Conservation (phyloP, 2,113 vertebrate species). For the Passerina amoena region DNA sequence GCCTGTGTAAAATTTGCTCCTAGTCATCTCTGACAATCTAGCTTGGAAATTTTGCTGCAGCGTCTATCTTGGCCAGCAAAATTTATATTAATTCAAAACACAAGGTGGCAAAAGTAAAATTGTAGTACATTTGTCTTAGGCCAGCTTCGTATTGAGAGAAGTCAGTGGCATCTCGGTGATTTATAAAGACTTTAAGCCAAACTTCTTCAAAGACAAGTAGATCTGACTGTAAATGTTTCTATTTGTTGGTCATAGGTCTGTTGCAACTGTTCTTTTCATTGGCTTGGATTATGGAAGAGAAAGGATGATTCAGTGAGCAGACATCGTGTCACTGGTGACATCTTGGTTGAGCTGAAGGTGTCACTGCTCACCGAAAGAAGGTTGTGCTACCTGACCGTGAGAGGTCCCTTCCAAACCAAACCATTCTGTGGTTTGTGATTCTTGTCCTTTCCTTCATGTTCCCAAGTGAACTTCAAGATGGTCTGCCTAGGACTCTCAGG, state of each 20-base stretch:
- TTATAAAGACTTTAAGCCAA: not conserved
- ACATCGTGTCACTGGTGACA: accelerated
- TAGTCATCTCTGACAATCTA: not conserved
- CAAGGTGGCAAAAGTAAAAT: not conserved
- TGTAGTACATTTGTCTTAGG: not conserved
- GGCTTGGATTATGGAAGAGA: not conserved
- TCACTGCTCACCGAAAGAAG: not conserved
- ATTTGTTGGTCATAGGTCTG: accelerated
- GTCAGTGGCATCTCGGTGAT: not conserved
- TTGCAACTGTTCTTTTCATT: not conserved
- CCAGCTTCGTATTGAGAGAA: not conserved
- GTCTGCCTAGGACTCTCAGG: not conserved
- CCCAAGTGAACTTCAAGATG: accelerated
- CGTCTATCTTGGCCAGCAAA: not conserved
- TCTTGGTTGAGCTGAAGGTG: not conserved
- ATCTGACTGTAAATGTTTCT: not conserved
- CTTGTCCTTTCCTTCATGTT: not conserved
- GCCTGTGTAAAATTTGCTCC: not conserved
- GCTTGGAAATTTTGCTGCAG: not conserved
- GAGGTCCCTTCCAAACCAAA: not conserved
- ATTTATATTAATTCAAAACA: not conserved
- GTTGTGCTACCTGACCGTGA: not conserved
- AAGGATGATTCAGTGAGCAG: accelerated
- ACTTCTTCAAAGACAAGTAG: not conserved
- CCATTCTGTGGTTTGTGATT: not conserved